Evolutionary conservation across 2,888 invertebrate genomes (phyloP).

Genomic region (Rhimphoctona megacephalus): DNA sequence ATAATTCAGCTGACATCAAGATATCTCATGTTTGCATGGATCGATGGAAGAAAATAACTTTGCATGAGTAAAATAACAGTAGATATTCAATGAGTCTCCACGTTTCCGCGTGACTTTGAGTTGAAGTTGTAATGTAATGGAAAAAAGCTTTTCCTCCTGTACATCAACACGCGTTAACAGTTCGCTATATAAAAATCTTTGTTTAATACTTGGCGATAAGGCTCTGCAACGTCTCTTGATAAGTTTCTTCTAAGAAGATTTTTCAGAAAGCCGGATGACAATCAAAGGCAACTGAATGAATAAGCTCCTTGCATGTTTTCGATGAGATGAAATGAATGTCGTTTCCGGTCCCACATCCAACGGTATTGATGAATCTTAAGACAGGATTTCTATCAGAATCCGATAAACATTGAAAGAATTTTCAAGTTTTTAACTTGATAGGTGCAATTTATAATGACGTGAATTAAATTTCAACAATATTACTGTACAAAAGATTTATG

Average conservation of each 20-base stretch:
- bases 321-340: no score
- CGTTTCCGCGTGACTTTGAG: not conserved
- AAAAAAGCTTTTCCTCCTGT: not conserved
- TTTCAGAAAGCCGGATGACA: not conserved
- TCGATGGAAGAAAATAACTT: not conserved
- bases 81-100: not conserved
- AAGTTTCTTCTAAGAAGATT: not conserved
- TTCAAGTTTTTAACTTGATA: no score
- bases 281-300: not conserved
- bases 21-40: not conserved
- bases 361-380: no score
- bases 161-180: not conserved
- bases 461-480: no score
- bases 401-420: no score
- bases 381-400: no score
- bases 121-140: no score
- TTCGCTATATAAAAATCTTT: not conserved
- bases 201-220: not conserved
- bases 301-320: no score
- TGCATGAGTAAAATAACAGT: not conserved
- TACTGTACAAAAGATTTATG: no score
- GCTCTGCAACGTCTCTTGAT: not conserved
- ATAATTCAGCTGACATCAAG: not conserved
- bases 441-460: no score
- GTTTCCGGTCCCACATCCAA: no score